Percentiles rank a stretch among this genome's conserved stretches.
Conservation (phyloP, 2,113 vertebrate genomes). For the Phodopus roborovskii region DNA sequence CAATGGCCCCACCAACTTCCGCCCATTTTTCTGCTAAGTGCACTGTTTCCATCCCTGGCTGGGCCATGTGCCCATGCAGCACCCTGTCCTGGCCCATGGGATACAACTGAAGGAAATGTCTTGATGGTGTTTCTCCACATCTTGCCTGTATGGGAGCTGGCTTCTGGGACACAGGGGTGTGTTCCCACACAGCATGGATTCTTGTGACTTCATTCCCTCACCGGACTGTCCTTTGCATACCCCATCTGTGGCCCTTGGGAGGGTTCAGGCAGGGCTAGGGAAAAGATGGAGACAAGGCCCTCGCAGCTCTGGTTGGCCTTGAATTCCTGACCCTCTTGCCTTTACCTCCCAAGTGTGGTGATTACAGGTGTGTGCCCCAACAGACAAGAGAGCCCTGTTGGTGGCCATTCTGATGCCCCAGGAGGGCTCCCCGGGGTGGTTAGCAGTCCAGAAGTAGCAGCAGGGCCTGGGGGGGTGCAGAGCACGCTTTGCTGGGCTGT, state of each 20-base stretch:
- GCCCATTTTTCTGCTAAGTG: slow-evolving; percentile 74
- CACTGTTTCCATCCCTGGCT: slow-evolving; percentile 59
- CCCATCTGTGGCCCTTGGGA: not conserved
- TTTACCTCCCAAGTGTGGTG: not conserved
- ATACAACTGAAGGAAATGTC: slow-evolving; percentile 81
- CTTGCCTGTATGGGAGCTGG: not conserved
- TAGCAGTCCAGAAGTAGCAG: not conserved
- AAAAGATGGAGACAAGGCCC: not conserved
- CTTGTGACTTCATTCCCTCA: not conserved
- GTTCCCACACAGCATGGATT: fast-evolving
- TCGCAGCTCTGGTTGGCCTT: not conserved
- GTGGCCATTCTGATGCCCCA: not conserved
- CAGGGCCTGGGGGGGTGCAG: not conserved
- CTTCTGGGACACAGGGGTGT: fast-evolving
- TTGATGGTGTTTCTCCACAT: slow-evolving; percentile 77
- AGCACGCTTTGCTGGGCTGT: not conserved
- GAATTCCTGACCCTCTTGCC: not conserved
- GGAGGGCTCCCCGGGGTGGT: not conserved
- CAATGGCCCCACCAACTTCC: slow-evolving; percentile 55
- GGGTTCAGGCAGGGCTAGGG: not conserved
- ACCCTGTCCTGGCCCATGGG: slow-evolving; percentile 82
- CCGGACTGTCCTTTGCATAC: fast-evolving
- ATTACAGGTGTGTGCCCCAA: not conserved
- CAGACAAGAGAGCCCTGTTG: not conserved
- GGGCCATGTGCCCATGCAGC: slow-evolving; percentile 75